These are phyloP conservation scores for Danionella cerebrum DNA, from an alignment of 2,113 vertebrate species.

Conservation along the genomic window DNA sequence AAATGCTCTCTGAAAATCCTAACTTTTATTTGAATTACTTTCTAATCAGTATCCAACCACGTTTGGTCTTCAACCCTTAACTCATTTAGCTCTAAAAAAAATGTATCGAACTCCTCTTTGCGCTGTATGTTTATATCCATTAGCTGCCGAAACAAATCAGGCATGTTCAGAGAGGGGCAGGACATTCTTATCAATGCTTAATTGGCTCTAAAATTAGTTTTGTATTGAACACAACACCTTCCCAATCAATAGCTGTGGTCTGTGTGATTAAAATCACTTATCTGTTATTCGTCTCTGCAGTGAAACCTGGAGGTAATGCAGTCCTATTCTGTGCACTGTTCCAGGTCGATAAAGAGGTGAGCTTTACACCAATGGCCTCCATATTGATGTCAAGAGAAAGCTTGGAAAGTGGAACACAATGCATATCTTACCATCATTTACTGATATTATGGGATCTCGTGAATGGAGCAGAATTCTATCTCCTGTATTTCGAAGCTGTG, in stretches of 20 bases:
- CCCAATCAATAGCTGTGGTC: conserved; percentile 51
- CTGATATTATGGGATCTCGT: conserved; percentile 27
- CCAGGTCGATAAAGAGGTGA: conserved; percentile 31
- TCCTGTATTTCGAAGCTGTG: conserved; percentile 26
- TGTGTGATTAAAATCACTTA: conserved; percentile 49
- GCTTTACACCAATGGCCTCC: conserved; percentile 15
- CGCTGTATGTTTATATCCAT: conserved; percentile 40
- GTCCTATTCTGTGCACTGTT: conserved; percentile 36
- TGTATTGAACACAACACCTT: conserved; percentile 58
- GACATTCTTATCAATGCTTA: conserved; percentile 69
- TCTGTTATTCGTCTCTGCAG: conserved; percentile 42
- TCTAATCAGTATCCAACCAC: too few relatives aligned
- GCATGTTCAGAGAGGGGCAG: conserved; percentile 54
- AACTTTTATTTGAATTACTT: too few relatives aligned
- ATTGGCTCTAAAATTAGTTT: conserved; percentile 67
- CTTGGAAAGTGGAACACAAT: not conserved
- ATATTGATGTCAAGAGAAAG: conserved; percentile 23
- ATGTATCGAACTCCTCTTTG: conserved; percentile 46
- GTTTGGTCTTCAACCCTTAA: conserved; percentile 43
- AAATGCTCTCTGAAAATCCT: too few relatives aligned
- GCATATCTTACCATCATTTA: conserved; percentile 30
- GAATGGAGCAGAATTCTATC: conserved; percentile 2
- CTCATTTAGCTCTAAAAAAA: conserved; percentile 50
- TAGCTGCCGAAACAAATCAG: conserved; percentile 56
- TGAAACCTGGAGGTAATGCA: conserved; percentile 31